Conservation (phyloP, 2,888 invertebrate species). For the Catocala sponsa region DNA sequence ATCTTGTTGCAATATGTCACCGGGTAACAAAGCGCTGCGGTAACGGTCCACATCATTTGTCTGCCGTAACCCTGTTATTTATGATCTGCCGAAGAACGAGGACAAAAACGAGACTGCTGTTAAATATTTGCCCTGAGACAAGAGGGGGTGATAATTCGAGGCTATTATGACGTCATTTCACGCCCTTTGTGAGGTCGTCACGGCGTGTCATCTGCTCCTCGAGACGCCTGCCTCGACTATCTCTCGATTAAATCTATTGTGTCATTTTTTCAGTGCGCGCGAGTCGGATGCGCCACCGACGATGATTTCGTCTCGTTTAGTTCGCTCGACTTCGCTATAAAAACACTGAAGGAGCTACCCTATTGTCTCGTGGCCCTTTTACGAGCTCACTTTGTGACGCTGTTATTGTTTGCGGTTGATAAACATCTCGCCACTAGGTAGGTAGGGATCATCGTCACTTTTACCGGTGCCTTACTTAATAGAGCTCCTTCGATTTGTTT, state of each 20-base stretch:
- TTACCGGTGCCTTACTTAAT: slow-evolving; percentile 79
- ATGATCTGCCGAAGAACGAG: slow-evolving; percentile 83
- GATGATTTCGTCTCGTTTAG: slow-evolving; percentile 83
- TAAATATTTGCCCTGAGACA: slow-evolving; percentile 88
- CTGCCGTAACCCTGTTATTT: slow-evolving; percentile 83
- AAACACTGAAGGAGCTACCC: slow-evolving; percentile 82
- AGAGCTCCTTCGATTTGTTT: slow-evolving; percentile 75
- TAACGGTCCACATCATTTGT: slow-evolving; percentile 86
- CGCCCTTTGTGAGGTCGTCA: slow-evolving; percentile 87
- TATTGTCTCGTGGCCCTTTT: slow-evolving; percentile 86
- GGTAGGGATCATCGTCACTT: slow-evolving; percentile 86
- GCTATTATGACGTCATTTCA: slow-evolving; percentile 88
- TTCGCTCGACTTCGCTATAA: slow-evolving; percentile 82
- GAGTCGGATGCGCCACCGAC: slow-evolving; percentile 87
- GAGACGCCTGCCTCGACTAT: slow-evolving; percentile 86
- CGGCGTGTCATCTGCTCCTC: slow-evolving; percentile 87
- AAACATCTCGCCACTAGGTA: slow-evolving; percentile 87
- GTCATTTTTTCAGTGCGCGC: slow-evolving; percentile 82
- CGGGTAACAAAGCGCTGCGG: slow-evolving; percentile 80
- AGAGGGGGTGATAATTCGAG: slow-evolving; percentile 87
- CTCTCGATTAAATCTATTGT: slow-evolving; percentile 87
- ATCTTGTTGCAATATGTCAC: slow-evolving; percentile 83
- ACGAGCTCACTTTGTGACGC: slow-evolving; percentile 85
- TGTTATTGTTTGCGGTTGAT: slow-evolving; percentile 88
- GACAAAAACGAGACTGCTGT: slow-evolving; percentile 84